Percentiles rank a stretch among this genome's conserved stretches.
phyloP scores from a whole-genome alignment of 2,888 invertebrate genomes.

The Polymixis flavicincta region DNA sequence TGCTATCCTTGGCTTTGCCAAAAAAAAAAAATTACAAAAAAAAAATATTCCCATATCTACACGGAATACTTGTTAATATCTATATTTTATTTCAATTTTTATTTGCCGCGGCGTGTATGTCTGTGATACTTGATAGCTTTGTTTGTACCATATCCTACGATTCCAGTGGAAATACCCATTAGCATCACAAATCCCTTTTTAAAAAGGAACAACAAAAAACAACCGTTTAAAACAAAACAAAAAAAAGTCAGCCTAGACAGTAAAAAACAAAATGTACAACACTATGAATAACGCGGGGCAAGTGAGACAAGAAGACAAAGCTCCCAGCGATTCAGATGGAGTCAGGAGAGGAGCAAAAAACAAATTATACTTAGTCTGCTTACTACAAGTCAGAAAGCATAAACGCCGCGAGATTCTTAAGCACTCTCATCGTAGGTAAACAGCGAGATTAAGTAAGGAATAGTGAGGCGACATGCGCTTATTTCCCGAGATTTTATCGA shows the following conservation, averaged over 20 bases:
- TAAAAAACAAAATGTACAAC: conserved; percentile 27
- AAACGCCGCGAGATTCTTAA: conserved; percentile 44
- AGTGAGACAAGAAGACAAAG: conserved; percentile 23
- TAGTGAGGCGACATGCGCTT: conserved; percentile 34
- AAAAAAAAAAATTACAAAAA: no score
- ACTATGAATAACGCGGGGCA: conserved; percentile 17
- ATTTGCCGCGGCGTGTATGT: neutral
- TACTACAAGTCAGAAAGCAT: conserved; percentile 51
- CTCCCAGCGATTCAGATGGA: conserved; percentile 10
- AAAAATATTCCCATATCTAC: no score
- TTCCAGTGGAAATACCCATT: neutral
- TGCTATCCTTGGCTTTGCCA: no score
- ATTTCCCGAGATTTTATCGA: conserved; percentile 11
- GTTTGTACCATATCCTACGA: no score
- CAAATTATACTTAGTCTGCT: conserved; percentile 59
- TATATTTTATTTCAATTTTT: neutral
- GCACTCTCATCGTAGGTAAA: conserved; percentile 44
- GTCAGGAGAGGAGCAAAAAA: conserved; percentile 38
- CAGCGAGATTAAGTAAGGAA: conserved; percentile 22
- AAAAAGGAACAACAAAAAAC: neutral
- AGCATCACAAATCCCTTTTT: neutral
- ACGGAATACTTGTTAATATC: neutral
- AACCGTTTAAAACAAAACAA: no score
- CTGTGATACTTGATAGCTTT: neutral
- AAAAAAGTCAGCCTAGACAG: conserved; percentile 7